Evolutionary conservation across 2,113 vertebrate genomes (phyloP), one percentile per base, ranked within the genome.

Genomic region (Forbesichthys agassizii): DNA sequence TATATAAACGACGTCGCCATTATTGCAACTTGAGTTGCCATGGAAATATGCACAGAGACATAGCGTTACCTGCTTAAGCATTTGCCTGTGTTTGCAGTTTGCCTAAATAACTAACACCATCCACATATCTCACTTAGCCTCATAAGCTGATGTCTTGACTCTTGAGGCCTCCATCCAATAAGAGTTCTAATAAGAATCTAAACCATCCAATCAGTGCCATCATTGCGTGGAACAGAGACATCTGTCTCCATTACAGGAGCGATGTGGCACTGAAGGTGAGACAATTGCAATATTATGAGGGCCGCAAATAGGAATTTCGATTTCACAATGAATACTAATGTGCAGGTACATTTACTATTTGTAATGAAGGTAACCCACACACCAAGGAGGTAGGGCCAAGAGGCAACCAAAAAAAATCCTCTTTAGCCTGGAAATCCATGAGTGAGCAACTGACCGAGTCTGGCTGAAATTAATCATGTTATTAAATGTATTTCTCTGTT

Each of bases 131-230:
- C 68, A 62, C 56, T 53, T 57, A 16, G 65, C 77, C 54, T 73
- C 58, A 77, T 60, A 10, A 75, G 27, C 68, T 77, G 58, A 61
- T 75, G 65, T 66, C 69, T 68, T 36, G 36, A 58, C 36, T 66
- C 69, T 68, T 36, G 36, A 58, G 47, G 49, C 65, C 58, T 56
- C 66, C 18, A 57, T 75, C 69, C 74, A 84, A 73, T 81, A 68
- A 74, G 42, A 59, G 59, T 59, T 66, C 18, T 61, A 78, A 86
- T 81, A 54, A 79, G 42, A 75, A 79, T 10, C 66, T 59, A 76
- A 77, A 81, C 58, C 67, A 82, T 16, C 72, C 79, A 83, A 86
- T 84, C 79, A 78, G 79, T 86, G 70, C 78, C 66, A 75, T 83
- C 69, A 80, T 71, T 54, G 69, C 74, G 49, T 53, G 65, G 61